phyloP scores from a whole-genome alignment of 2,888 invertebrate genomes.

The Pinctada fucata region DNA sequence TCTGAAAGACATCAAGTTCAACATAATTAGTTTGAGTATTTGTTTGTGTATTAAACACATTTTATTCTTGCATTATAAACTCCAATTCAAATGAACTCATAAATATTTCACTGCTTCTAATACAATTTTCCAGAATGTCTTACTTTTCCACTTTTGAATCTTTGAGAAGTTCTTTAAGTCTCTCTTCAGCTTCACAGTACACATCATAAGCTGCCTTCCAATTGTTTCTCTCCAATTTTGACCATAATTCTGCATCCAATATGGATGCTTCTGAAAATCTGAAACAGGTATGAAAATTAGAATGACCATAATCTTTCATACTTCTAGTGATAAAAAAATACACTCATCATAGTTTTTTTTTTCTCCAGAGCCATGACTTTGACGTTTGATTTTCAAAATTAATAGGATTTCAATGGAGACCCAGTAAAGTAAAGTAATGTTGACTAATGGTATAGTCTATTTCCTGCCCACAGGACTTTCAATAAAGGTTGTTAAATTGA shows the following conservation, averaged over 20 bases:
- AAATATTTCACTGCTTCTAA: too few species aligned
- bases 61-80: not conserved
- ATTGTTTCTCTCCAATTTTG: conserved; percentile 69
- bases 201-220: conserved; percentile 69
- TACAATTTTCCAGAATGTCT: too few species aligned
- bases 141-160: conserved; percentile 26
- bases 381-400: too few species aligned
- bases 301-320: not conserved
- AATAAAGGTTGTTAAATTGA: too few species aligned
- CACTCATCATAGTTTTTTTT: too few species aligned
- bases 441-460: too few species aligned
- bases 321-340: too few species aligned
- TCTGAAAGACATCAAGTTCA: conserved; percentile 42
- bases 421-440: too few species aligned
- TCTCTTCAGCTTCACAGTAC: conserved; percentile 56
- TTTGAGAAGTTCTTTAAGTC: conserved; percentile 41
- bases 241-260: conserved; percentile 72
- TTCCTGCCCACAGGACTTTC: too few species aligned
- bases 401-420: not conserved
- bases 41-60: not conserved
- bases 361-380: too few species aligned
- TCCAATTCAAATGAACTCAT: not conserved
- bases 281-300: not conserved
- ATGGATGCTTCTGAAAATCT: conserved; percentile 72
- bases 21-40: not conserved